These are phyloP conservation scores for Takifugu bimaculatus DNA, from an alignment of 2,113 vertebrate species.

Conservation along the genomic window DNA sequence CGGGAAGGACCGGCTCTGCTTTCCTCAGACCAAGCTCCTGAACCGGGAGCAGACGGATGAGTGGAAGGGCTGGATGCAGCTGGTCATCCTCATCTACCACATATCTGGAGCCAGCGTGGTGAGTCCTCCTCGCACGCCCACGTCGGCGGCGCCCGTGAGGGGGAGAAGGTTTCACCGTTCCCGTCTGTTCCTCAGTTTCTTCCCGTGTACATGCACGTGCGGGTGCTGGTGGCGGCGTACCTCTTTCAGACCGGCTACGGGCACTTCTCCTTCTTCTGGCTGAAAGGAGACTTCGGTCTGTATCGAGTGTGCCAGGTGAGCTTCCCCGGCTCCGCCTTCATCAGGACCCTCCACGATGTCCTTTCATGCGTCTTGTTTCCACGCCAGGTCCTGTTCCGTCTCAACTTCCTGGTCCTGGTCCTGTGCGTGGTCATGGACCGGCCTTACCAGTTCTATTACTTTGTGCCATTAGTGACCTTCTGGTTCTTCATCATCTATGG, in stretches of 20 bases:
- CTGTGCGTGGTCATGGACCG: slow-evolving; percentile 96
- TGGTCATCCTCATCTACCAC: slow-evolving; percentile 98
- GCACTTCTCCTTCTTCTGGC: slow-evolving; percentile 98
- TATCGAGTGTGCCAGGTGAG: slow-evolving; percentile 95
- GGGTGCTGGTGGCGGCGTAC: slow-evolving; percentile 95
- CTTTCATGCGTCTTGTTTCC: not conserved
- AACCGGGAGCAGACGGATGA: slow-evolving; percentile 98
- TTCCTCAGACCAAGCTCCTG: slow-evolving; percentile 85
- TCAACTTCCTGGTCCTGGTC: slow-evolving; percentile 95
- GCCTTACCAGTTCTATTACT: slow-evolving; percentile 98
- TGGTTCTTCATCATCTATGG: slow-evolving; percentile 95
- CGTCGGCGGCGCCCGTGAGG: no score
- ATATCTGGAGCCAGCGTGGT: slow-evolving; percentile 97
- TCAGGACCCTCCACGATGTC: not conserved
- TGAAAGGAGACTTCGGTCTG: slow-evolving; percentile 96
- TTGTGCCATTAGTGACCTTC: slow-evolving; percentile 94
- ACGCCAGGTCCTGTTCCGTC: slow-evolving; percentile 90
- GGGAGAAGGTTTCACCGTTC: not conserved
- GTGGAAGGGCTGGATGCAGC: slow-evolving; percentile 99
- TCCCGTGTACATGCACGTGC: slow-evolving; percentile 97
- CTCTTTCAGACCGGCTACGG: slow-evolving; percentile 98
- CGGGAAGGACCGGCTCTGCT: no score
- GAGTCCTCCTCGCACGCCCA: slow-evolving; percentile 59
- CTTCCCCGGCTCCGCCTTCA: not conserved
- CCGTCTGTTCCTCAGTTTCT: slow-evolving; percentile 82